phyloP scores from a whole-genome alignment of 2,888 invertebrate species.

The Liopterus haemorrhoidalis region DNA sequence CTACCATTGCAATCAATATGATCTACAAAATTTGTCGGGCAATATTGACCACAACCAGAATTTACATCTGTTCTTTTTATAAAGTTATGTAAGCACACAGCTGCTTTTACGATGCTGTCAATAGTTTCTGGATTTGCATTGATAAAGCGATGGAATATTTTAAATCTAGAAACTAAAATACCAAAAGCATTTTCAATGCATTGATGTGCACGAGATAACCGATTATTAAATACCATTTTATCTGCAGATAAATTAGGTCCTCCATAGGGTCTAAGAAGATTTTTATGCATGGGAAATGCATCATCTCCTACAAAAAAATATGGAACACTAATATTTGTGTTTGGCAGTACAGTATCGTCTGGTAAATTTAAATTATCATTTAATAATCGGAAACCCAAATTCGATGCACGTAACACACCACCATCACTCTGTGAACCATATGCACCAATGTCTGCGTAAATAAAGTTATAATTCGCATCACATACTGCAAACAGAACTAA shows the following conservation, averaged over 20 bases:
- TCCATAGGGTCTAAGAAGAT: constrained; percentile 26
- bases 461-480: constrained; percentile 37
- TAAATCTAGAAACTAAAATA: constrained; percentile 29
- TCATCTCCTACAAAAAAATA: constrained; percentile 36
- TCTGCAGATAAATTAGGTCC: constrained; percentile 29
- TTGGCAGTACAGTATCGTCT: constrained; percentile 29
- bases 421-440: constrained; percentile 37
- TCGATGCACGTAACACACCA: constrained; percentile 29
- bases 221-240: constrained; percentile 30
- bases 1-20: neutral
- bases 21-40: neutral
- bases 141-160: constrained; percentile 27
- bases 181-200: constrained; percentile 29
- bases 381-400: constrained; percentile 24
- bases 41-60: neutral
- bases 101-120: constrained; percentile 31
- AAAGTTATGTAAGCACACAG: constrained; percentile 4
- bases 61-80: constrained; percentile 2
- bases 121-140: constrained; percentile 29
- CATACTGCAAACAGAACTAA: constrained; percentile 36
- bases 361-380: constrained; percentile 30
- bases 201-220: constrained; percentile 26
- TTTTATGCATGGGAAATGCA: constrained; percentile 31
- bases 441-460: constrained; percentile 35
- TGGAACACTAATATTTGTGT: constrained; percentile 29